A percentile compares a stretch with the other conserved stretches of the same genome.
Evolutionary conservation across 2,888 invertebrate genomes (phyloP).

Genomic region (Drosophila paracracens): DNA sequence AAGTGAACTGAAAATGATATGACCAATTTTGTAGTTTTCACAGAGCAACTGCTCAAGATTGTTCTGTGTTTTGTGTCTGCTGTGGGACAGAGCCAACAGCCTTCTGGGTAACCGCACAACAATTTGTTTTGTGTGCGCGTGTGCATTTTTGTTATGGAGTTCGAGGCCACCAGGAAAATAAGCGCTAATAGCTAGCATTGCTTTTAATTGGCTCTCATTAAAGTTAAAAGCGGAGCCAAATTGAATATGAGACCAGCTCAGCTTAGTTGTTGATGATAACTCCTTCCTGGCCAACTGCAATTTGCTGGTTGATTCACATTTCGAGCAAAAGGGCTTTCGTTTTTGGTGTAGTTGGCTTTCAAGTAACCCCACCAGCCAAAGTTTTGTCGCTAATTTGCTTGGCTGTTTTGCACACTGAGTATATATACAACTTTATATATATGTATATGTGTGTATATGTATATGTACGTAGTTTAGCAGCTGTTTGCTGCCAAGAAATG

Average conservation of each 20-base stretch:
- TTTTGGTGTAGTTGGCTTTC: slow-evolving; percentile 43
- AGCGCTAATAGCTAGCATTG: slow-evolving; percentile 57
- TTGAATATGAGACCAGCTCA: slow-evolving; percentile 69
- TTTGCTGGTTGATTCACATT: slow-evolving; percentile 29
- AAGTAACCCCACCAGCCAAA: slow-evolving; percentile 63
- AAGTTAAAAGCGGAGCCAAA: slow-evolving; percentile 77
- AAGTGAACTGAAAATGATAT: slow-evolving; percentile 48
- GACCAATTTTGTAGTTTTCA: slow-evolving; percentile 40
- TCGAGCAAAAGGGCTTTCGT: slow-evolving; percentile 19
- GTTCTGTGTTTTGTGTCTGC: not conserved
- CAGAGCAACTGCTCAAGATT: slow-evolving; percentile 28
- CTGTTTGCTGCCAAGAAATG: slow-evolving; percentile 56
- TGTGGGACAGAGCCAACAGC: slow-evolving; percentile 12
- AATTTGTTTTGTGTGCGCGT: slow-evolving; percentile 71
- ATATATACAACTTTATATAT: not conserved
- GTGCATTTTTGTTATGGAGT: slow-evolving; percentile 39
- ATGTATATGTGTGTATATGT: not conserved
- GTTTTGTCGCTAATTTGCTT: slow-evolving; percentile 76
- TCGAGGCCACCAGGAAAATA: not conserved
- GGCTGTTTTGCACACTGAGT: slow-evolving; percentile 56
- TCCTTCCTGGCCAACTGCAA: slow-evolving; percentile 26
- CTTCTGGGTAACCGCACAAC: slow-evolving; percentile 48
- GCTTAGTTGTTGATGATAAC: slow-evolving; percentile 14
- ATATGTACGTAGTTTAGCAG: slow-evolving; percentile 23
- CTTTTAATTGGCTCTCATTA: slow-evolving; percentile 80